phyloP scores from a whole-genome alignment of 2,113 vertebrate species.

The Elephas maximus region DNA sequence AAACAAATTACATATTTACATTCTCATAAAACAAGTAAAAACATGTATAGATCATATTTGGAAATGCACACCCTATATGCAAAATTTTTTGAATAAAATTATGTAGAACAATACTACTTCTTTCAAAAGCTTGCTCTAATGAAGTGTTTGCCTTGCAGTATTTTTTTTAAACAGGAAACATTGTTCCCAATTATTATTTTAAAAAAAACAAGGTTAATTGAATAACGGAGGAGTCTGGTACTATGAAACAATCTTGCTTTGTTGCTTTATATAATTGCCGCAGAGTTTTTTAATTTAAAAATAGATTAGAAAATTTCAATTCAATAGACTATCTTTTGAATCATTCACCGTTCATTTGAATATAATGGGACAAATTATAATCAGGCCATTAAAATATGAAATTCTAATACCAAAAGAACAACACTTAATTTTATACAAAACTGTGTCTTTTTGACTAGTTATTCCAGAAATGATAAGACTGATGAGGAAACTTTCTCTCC shows the following conservation, averaged over 20 bases:
- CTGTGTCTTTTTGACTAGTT: background rate
- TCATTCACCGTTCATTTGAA: slow-evolving; percentile 57
- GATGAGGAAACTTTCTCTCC: background rate
- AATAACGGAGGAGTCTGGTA: slow-evolving; percentile 1
- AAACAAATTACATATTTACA: background rate
- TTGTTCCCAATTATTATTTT: slow-evolving; percentile 13
- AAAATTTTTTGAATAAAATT: background rate
- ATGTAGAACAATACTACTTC: background rate
- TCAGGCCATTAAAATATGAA: slow-evolving; percentile 43
- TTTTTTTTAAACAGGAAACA: background rate
- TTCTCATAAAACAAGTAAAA: background rate
- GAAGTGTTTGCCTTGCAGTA: background rate
- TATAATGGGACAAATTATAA: slow-evolving; percentile 64
- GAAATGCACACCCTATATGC: background rate
- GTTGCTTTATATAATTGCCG: slow-evolving; percentile 36
- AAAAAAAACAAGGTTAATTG: slow-evolving; percentile 52
- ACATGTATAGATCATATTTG: background rate
- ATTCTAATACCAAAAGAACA: slow-evolving; percentile 49
- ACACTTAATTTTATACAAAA: slow-evolving; percentile 22
- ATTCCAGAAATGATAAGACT: background rate
- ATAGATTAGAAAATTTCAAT: slow-evolving; percentile 40
- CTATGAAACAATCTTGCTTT: slow-evolving; percentile 50
- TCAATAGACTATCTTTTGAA: slow-evolving; percentile 46
- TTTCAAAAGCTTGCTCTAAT: background rate
- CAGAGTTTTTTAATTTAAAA: slow-evolving; percentile 57